Conservation (phyloP, 2,797 vertebrate genomes). For the Lagocephalus sceleratus region DNA sequence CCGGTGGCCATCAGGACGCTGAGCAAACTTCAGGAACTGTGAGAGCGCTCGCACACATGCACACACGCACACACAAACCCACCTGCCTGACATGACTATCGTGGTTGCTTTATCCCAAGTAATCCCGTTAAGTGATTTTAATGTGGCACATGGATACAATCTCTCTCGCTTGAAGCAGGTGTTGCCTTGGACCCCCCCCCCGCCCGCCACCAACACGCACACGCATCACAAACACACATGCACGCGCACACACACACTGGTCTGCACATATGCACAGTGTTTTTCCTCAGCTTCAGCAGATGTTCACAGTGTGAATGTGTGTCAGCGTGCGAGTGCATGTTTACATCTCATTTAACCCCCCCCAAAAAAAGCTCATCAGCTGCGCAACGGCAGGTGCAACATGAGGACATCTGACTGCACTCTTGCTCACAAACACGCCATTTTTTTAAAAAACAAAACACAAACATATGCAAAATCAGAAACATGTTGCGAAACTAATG, state of each 20-base stretch:
- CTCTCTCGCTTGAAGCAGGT: constrained; percentile 77
- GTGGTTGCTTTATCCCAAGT: constrained; percentile 69
- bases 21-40: constrained; percentile 94
- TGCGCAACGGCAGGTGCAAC: constrained; percentile 74
- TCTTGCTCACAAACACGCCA: constrained; percentile 29
- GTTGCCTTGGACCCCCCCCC: constrained; percentile 69
- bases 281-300: constrained; percentile 72
- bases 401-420: constrained; percentile 57
- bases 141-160: constrained; percentile 77
- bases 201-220: constrained; percentile 37
- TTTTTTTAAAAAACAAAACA: background rate
- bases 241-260: constrained; percentile 36
- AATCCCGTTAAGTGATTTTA: constrained; percentile 78
- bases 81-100: constrained; percentile 72
- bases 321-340: constrained; percentile 66
- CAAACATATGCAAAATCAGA: constrained; percentile 33
- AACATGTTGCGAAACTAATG: constrained; percentile 38
- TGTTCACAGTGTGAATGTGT: constrained; percentile 68
- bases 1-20: constrained; percentile 89
- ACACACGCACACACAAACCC: constrained; percentile 51
- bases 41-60: constrained; percentile 57
- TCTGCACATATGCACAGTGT: constrained; percentile 14
- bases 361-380: constrained; percentile 74
- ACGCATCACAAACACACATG: background rate
- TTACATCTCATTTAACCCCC: constrained; percentile 75